Base-by-base conservation (phyloP, 2,797 vertebrate genomes). In the Melanotaenia pygmaea region DNA sequence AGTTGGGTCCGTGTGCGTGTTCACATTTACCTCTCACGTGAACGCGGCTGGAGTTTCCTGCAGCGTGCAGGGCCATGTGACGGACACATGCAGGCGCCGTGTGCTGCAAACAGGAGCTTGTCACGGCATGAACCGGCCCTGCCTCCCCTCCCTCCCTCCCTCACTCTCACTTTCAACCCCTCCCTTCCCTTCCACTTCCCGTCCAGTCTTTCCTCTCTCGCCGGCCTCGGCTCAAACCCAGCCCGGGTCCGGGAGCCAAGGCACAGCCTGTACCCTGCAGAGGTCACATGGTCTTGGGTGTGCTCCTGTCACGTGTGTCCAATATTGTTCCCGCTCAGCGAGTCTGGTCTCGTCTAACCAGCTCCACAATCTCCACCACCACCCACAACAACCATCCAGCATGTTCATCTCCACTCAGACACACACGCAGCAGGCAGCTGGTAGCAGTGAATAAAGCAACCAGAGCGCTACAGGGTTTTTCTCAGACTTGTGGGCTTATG, bases 11-110 rank as follows among this genome's bases (percentile, higher is more conserved):
- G 66, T 61, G 22, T 26, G 64, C 14, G 30, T 67, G 32, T 81
- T 62, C 82, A 75, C 66, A 82, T 74, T 70, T 62, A 53, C 54
- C 14, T 60, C 65, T 80, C 83, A 81, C 59, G 67, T 89, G 85
- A 82, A 79, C 61, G 18, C 62, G 43, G 70, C 61, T 35, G 61
- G 74, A 47, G 64, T 83, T 72, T 85, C 86, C 86, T 81, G 78
- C 86, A 76, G 88, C 66, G 57, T 89, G 91, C 74, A 0, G 40
- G 37, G 70, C 90, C 92, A 92, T 93, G 93, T 94, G 94, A 94
- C 58, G 16, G 73, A 92, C 92, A 93, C 92, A 92, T 90, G 93
- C 88, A 22, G 70, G 63, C 62, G 38, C 86, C 82, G 82, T 92
- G 92, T 92, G 74, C 77, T 83, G 77, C 81, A 59, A 79, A 85